Evolutionary conservation across 2,797 vertebrate genomes (phyloP).

Genomic region (Sphenodon punctatus): DNA sequence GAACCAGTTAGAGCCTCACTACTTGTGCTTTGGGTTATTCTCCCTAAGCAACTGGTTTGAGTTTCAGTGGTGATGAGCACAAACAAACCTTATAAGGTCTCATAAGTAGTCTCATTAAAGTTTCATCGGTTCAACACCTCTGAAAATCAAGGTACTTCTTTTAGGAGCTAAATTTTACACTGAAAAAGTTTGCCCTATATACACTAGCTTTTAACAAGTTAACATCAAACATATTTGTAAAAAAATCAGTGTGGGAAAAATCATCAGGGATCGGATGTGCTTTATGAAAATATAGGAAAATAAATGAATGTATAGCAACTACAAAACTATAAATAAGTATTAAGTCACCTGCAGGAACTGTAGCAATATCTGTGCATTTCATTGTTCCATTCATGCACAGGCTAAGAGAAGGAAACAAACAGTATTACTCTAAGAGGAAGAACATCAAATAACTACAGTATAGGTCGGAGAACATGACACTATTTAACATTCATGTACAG

Average conservation of each 20-base stretch:
- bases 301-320: not conserved
- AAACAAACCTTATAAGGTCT: not conserved
- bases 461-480: not conserved
- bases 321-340: not conserved
- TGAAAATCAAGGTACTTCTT: not conserved
- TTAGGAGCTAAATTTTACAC: not conserved
- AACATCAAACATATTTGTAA: no score
- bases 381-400: slow-evolving; percentile 82
- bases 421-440: not conserved
- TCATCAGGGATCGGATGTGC: not conserved
- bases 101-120: not conserved
- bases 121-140: not conserved
- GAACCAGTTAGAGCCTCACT: no score
- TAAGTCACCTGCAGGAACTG: slow-evolving; percentile 74
- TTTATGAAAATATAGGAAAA: not conserved
- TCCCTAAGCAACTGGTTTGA: not conserved
- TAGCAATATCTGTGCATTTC: slow-evolving; percentile 73
- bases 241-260: fast-evolving
- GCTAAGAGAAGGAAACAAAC: slow-evolving; percentile 65
- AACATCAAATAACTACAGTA: not conserved
- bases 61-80: not conserved
- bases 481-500: not conserved
- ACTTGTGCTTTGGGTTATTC: not conserved
- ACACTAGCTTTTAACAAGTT: no score
- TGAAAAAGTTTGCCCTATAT: not conserved